phyloP scores from a whole-genome alignment of 2,113 vertebrate species.

The Aplodontia rufa region DNA sequence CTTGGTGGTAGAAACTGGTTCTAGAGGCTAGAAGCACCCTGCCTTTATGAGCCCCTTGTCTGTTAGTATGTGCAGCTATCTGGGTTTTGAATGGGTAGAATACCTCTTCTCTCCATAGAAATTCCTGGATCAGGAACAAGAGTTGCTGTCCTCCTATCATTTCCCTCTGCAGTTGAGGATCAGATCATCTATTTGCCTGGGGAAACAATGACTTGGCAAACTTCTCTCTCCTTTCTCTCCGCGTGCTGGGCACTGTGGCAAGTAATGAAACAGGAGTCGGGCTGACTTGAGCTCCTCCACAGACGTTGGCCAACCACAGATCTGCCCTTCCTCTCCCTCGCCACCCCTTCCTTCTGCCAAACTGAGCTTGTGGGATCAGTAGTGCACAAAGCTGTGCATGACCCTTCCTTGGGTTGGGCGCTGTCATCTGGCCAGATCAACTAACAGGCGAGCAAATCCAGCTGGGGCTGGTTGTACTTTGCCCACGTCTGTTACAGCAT shows the following conservation, averaged over 20 bases:
- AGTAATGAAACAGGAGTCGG: not conserved
- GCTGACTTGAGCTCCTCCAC: not conserved
- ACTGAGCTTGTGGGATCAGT: not conserved
- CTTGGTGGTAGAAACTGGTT: not conserved
- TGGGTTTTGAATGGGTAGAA: not conserved
- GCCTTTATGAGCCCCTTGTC: not conserved
- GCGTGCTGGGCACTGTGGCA: not conserved
- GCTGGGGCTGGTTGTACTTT: slow-evolving; percentile 44
- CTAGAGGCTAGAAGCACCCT: not conserved
- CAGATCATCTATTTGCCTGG: not conserved
- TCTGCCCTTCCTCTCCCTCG: not conserved
- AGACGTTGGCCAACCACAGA: slow-evolving; percentile 8
- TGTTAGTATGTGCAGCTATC: not conserved
- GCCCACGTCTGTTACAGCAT: slow-evolving; percentile 55
- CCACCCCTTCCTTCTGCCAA: not conserved
- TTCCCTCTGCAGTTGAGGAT: not conserved
- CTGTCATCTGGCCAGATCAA: slow-evolving; percentile 49
- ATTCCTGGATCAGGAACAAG: not conserved
- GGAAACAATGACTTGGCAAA: slow-evolving; percentile 3
- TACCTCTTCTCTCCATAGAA: not conserved
- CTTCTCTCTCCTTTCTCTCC: not conserved
- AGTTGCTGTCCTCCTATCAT: not conserved
- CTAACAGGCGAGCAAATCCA: slow-evolving; percentile 42
- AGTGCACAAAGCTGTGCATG: not conserved
- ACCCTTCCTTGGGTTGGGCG: slow-evolving; percentile 32